Conservation (phyloP, 2,113 vertebrate species). For the Nesoenas mayeri region DNA sequence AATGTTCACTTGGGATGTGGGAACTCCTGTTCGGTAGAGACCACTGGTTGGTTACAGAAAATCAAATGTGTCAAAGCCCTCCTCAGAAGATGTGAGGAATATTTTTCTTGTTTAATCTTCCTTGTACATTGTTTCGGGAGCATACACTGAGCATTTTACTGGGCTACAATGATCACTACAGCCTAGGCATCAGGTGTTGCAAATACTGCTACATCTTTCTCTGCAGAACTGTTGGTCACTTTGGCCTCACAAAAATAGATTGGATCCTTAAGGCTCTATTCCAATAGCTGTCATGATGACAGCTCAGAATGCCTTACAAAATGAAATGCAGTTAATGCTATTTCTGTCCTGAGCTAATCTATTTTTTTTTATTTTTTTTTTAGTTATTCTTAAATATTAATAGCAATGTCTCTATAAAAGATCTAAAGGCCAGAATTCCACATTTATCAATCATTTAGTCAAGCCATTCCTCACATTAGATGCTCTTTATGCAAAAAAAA, state of each 20-base stretch:
- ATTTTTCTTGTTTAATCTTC: neutral
- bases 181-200: neutral
- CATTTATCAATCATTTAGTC: neutral
- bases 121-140: neutral
- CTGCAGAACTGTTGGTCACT: neutral
- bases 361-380: neutral
- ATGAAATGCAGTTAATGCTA: conserved; percentile 26
- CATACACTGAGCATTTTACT: neutral
- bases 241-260: conserved; percentile 19
- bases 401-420: neutral
- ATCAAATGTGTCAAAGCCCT: neutral
- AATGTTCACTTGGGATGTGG: neutral
- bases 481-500: neutral
- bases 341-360: conserved; percentile 41
- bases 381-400: conserved; percentile 30
- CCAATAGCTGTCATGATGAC: conserved; percentile 25
- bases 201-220: neutral
- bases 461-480: neutral
- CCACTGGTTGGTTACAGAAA: neutral
- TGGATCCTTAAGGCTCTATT: conserved; percentile 2
- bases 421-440: neutral
- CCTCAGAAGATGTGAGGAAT: neutral
- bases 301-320: conserved; percentile 33
- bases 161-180: neutral
- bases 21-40: neutral